These are phyloP conservation scores for Drosophila arizonae DNA, from an alignment of 1,140 invertebrate genomes.

Conservation along the genomic window DNA sequence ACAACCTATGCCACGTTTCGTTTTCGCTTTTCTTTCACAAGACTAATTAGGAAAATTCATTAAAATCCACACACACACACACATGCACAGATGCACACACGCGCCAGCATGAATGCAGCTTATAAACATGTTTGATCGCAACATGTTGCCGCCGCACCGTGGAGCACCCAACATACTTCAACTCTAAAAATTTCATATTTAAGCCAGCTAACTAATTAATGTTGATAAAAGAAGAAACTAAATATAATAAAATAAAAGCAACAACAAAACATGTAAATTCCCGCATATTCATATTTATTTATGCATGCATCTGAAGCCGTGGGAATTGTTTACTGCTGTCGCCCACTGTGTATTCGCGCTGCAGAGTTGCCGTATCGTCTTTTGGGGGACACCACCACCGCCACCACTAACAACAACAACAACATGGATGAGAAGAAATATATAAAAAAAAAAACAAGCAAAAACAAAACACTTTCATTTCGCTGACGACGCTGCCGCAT, in stretches of 20 bases:
- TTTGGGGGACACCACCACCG: constrained; percentile 32
- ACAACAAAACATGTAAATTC: too few species aligned
- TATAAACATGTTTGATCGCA: constrained; percentile 65
- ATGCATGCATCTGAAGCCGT: constrained; percentile 14
- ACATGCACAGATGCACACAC: constrained; percentile 14
- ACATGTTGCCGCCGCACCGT: constrained; percentile 47
- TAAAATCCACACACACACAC: constrained; percentile 31
- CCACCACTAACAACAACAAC: constrained; percentile 11
- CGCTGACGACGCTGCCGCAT: constrained; percentile 24
- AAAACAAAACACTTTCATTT: constrained; percentile 69
- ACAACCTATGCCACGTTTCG: constrained; percentile 37
- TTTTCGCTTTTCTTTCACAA: constrained; percentile 76
- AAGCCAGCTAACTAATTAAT: background rate
- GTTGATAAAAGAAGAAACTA: background rate
- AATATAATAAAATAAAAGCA: background rate
- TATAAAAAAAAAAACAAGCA: background rate
- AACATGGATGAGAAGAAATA: constrained; percentile 13
- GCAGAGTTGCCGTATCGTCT: constrained; percentile 59
- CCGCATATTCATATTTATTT: background rate
- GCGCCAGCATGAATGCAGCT: constrained; percentile 16
- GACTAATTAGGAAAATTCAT: constrained; percentile 73
- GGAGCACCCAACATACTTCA: constrained; percentile 4
- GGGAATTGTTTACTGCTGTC: constrained; percentile 31
- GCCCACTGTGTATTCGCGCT: constrained; percentile 33
- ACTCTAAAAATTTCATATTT: background rate